A percentile compares a stretch with the other conserved stretches of the same genome.
These are phyloP conservation scores for Fistularia tabacaria DNA, from an alignment of 2,797 vertebrate genomes.

Conservation along the genomic window DNA sequence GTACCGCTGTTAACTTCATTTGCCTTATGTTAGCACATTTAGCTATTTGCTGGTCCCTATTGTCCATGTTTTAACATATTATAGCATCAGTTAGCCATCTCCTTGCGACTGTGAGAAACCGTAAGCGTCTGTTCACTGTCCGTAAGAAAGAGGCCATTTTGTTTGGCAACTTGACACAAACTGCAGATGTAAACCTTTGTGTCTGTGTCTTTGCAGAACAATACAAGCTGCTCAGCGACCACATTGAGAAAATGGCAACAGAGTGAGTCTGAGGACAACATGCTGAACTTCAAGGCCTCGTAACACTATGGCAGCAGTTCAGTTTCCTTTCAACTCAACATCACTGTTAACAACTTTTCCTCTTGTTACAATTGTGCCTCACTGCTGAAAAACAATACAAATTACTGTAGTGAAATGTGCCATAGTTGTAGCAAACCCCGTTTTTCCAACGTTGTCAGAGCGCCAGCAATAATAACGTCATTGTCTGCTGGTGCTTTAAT, in stretches of 20 bases:
- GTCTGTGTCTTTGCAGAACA: conserved; percentile 78
- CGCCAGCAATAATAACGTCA: conserved; percentile 6
- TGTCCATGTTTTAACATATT: no score
- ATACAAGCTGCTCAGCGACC: conserved; percentile 91
- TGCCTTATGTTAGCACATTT: no score
- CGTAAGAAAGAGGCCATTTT: no score
- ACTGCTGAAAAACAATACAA: conserved; percentile 9
- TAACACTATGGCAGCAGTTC: conserved; percentile 14
- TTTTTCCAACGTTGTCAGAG: conserved; percentile 4
- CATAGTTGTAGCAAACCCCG: conserved; percentile 28
- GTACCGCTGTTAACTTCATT: no score
- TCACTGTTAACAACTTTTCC: conserved; percentile 3
- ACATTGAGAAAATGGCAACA: conserved; percentile 90
- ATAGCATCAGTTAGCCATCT: no score
- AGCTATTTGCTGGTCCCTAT: no score
- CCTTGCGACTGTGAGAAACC: no score
- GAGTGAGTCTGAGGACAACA: conserved; percentile 71
- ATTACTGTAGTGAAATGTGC: conserved; percentile 20
- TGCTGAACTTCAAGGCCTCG: conserved; percentile 12
- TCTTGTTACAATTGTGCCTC: conserved; percentile 9
- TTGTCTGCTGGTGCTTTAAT: not conserved
- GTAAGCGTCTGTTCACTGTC: no score
- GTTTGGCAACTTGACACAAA: no score
- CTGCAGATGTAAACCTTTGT: not conserved
- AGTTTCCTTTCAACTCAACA: not conserved